A percentile compares a stretch with the other conserved stretches of the same genome.
Evolutionary conservation across 2,888 invertebrate genomes (phyloP).

Genomic region (Cryptophagus acutangulus): DNA sequence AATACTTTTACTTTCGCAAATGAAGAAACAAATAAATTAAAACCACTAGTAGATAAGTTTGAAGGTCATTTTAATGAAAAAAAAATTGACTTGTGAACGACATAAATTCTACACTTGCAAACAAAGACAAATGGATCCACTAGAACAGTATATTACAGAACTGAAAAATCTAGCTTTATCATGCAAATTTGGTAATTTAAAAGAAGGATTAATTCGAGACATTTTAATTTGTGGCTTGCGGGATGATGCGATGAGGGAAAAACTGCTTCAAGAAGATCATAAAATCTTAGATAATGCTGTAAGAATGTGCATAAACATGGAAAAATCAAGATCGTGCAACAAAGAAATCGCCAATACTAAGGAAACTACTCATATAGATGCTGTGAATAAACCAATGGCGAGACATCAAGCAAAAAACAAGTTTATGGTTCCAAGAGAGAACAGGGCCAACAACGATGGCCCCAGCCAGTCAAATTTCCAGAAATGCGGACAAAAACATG

Average conservation of each 20-base stretch:
- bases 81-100: conserved; percentile 16
- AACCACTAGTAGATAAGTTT: conserved; percentile 10
- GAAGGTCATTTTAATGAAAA: conserved; percentile 13
- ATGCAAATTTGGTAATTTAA: conserved; percentile 15
- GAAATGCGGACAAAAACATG: conserved; percentile 1
- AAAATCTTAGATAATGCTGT: conserved; percentile 15
- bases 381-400: no score
- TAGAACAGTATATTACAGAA: conserved; percentile 15
- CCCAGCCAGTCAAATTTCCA: not conserved
- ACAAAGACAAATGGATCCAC: conserved; percentile 13
- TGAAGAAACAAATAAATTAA: conserved; percentile 15
- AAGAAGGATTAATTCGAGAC: conserved; percentile 12
- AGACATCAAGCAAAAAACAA: not conserved
- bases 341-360: not conserved
- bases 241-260: conserved; percentile 15
- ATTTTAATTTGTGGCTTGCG: conserved; percentile 15
- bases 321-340: conserved; percentile 10
- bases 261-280: conserved; percentile 18
- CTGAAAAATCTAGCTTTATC: conserved; percentile 14
- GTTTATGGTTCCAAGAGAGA: not conserved
- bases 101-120: conserved; percentile 16
- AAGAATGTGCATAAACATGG: conserved; percentile 15
- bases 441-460: not conserved
- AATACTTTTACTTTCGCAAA: conserved; percentile 14
- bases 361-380: not conserved